Evolutionary conservation across 2,113 vertebrate species (phyloP), one percentile per base, ranked within the genome.

Genomic region (Percina caprodes): DNA sequence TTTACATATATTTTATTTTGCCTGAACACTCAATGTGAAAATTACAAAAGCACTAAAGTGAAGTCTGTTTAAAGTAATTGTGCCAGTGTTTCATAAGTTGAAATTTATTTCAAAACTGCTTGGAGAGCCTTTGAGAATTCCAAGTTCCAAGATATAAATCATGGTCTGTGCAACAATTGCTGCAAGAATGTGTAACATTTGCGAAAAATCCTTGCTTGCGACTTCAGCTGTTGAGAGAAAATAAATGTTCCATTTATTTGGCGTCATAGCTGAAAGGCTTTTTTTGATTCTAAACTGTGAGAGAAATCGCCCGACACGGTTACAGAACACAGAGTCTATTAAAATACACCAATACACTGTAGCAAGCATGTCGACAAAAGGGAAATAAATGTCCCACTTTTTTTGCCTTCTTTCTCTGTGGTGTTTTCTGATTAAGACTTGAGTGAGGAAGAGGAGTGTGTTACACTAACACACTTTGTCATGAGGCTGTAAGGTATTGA

Each of bases 401-500:
- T 24, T 4, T 70, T 73, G 62, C 42, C 70, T 49, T 35, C 55
- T 81, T 63, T 85, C 67, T 71, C 24, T 51, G 61, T 67, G 42
- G 45, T 52, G 60, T 79, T 67, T 80, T 69, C 16, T 35, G 42
- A 49, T 45, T 54, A 30, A 68, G 49, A 33, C 55, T 39, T 35
- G 6, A 33, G 52, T 67, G 70, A 42, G 52, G 80, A 21, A 62
- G 49, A 70, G 63, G 74, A 77, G 83, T 68, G 87, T 83, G 82
- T 70, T 90, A 84, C 74, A 48, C 89, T 90, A 89, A 91, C 88
- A n/a, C 83, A 70, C 80, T 66, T 69, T 89, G 86, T 94, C 90
- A 93, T 84, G 84, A 90, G 88, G 92, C 84, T 89, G 83, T 82
- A 79, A 86, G 83, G 71, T 95, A 95, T 96, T 89, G 95, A 95